Evolutionary conservation across 2,113 vertebrate species (phyloP), one percentile per base, ranked within the genome.

Genomic region (Oryzias woworae): DNA sequence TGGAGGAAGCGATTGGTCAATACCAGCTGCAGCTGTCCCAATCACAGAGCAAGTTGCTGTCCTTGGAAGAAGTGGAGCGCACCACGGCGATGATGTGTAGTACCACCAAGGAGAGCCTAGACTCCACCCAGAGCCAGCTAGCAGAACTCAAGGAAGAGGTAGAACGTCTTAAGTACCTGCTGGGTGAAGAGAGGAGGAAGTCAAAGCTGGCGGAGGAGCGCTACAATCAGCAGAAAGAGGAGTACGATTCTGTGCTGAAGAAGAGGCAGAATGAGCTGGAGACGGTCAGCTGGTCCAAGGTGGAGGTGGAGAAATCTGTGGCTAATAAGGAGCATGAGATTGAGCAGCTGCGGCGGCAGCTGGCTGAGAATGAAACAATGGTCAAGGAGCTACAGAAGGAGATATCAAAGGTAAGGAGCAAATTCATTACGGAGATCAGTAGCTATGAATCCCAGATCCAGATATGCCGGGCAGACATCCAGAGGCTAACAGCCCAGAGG

Each of bases 361-460:
- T 97, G 85, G 92, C 93, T 60, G 94, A 94, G 58, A 94, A 95
- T 67, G 82, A 92, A 70, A 91, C 85, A 71, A 93, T 85, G 63
- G 81, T 91, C 68, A 92, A 92, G 91, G 94, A 97, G 43, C 92
- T 93, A 44, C 95, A 96, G 87, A 92, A 75, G 77, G 95, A 98
- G 76, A 88, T 97, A 75, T 92, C 92, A 89, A 96, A 97, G 96
- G 96, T 98, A 95, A 96, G 95, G 70, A 93, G 92, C 90, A 92
- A 83, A 83, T 95, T 93, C 85, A 93, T 92, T 85, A 91, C 73
- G 78, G 94, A 98, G 85, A 93, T 98, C 80, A 95, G 87, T 90
- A 95, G 92, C 80, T 95, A 95, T 41, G 96, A 99, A 90, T 95
- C 94, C 24, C 94, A 97, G 85, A 95, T 97, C 87, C 91, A 94